Evolutionary conservation across 2,797 vertebrate genomes (phyloP), one percentile per base, ranked within the genome.

Genomic region (Artibeus jamaicensis): DNA sequence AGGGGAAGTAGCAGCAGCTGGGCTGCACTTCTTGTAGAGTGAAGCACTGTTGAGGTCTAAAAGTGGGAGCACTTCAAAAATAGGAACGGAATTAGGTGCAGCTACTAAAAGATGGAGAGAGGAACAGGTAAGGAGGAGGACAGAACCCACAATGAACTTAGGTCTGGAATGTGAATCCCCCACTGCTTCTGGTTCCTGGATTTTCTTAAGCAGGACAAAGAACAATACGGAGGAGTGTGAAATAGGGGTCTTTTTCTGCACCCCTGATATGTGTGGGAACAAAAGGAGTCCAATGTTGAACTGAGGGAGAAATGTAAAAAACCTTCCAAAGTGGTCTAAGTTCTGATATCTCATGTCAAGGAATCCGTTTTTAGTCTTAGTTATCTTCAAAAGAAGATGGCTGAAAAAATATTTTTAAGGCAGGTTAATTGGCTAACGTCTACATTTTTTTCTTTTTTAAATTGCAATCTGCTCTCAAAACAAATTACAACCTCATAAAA

Each of bases 401-500:
- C 55, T 67, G 26, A 22, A 83, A 65, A 94, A 86, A 77, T 62
- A 73, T n/a, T 94, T 91, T 65, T 85, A 76, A 94, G 48, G 95
- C 91, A 96, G 84, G 22, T 34, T 93, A 65, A 91, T 93, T 93
- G 39, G 81, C 11, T 91, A 78, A 89, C 32, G 83, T 85, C 67
- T 70, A 16, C 12, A 29, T 93, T 93, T 81, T 24, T 24, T 53
- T 39, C 86, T 94, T 79, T 97, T 34, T 53, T 50, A 79, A 79
- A 39, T 73, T 62, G 26, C 10, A 95, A 96, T 8, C 77, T 53
- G n/a, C 71, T 97, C 46, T 94, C 93, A 83, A 98, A 96, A 94
- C 34, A 97, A 97, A 94, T 89, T 42, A 93, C 5, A 92, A 21
- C 0, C 92, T 96, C 67, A 89, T 95, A 76, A 74, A 83, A 81